A percentile compares a stretch with the other conserved stretches of the same genome.
Conservation (phyloP, 2,113 vertebrate genomes). For the Lanius ludovicianus region DNA sequence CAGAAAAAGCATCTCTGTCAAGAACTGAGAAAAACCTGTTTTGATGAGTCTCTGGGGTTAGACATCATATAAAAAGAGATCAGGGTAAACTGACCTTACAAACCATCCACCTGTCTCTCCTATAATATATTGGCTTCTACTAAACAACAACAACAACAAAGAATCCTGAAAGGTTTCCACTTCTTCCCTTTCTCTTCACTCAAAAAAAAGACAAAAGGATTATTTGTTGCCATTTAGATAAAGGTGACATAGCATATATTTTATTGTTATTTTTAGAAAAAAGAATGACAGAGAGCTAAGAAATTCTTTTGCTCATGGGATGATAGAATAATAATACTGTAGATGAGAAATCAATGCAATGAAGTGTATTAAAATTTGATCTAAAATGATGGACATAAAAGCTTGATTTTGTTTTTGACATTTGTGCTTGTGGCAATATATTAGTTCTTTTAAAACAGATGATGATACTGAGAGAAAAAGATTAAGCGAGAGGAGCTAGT, state of each 20-base stretch:
- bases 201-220: neutral
- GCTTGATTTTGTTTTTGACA: neutral
- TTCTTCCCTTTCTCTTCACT: neutral
- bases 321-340: neutral
- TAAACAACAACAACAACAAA: neutral
- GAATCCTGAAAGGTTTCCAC: neutral
- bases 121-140: neutral
- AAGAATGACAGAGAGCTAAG: neutral
- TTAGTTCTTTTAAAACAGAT: neutral
- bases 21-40: constrained; percentile 26
- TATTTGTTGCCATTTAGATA: neutral
- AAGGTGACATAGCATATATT: neutral
- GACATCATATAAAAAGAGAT: neutral
- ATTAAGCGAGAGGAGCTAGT: neutral
- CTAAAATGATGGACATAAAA: neutral
- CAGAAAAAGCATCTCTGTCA: neutral
- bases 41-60: constrained; percentile 7
- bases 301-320: neutral
- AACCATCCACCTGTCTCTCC: neutral
- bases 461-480: neutral
- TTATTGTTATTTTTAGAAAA: neutral
- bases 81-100: constrained; percentile 13
- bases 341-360: neutral
- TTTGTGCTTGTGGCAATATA: neutral
- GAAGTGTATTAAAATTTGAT: neutral